A percentile compares a stretch with the other conserved stretches of the same genome.
Conservation (phyloP, 2,888 invertebrate genomes). For the Resseliella maxima region DNA sequence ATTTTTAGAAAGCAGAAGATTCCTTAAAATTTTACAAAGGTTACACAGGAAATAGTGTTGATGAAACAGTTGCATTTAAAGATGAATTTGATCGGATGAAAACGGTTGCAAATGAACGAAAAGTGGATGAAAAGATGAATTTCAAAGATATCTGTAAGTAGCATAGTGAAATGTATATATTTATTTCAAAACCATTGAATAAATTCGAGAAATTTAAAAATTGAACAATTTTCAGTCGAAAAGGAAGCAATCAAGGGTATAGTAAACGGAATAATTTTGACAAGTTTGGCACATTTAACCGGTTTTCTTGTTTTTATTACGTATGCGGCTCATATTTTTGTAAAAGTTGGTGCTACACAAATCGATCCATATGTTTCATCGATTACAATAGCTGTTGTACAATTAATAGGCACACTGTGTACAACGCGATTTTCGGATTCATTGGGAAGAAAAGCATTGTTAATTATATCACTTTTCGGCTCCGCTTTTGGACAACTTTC, state of each 20-base stretch:
- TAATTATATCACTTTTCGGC: not conserved
- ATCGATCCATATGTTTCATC: conserved; percentile 24
- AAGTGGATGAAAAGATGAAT: not conserved
- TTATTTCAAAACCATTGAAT: not conserved
- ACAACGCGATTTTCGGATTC: not conserved
- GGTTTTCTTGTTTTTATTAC: not conserved
- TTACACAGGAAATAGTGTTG: not conserved
- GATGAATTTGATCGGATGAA: not conserved
- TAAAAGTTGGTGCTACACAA: not conserved
- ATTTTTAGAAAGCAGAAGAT: not conserved
- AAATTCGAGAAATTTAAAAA: not conserved
- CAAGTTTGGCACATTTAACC: not conserved
- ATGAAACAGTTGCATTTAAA: not conserved
- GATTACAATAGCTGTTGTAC: not conserved
- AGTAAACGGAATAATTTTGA: not conserved
- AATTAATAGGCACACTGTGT: not conserved
- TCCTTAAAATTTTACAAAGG: conserved; percentile 7
- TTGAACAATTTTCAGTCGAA: not conserved
- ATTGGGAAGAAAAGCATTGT: conserved; percentile 7
- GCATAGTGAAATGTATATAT: not conserved
- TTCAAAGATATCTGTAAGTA: not conserved
- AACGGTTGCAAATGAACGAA: not conserved
- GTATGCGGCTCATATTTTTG: not conserved
- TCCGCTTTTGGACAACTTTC: not conserved
- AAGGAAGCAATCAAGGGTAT: not conserved